These are phyloP conservation scores for Rhizomys pruinosus DNA, from an alignment of 2,113 vertebrate species.

Conservation along the genomic window DNA sequence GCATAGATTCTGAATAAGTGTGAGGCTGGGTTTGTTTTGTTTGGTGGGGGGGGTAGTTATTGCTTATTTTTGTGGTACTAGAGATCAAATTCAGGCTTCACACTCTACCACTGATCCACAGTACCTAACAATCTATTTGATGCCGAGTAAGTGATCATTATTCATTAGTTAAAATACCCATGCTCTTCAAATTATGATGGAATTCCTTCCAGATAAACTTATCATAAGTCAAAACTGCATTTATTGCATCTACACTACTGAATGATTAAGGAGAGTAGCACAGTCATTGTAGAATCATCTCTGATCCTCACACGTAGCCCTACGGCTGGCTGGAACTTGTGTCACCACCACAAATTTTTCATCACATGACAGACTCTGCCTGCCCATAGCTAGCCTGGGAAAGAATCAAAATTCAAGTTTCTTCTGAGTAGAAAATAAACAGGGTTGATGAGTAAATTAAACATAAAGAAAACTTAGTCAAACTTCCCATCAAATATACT, in stretches of 20 bases:
- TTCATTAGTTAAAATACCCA: not conserved
- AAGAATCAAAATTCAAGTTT: not conserved
- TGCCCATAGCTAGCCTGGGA: not conserved
- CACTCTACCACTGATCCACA: not conserved
- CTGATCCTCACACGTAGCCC: no score
- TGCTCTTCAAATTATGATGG: not conserved
- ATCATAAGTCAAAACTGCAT: not conserved
- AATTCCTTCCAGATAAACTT: not conserved
- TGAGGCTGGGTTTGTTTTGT: not conserved
- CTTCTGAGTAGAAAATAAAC: not conserved
- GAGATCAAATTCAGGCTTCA: no score
- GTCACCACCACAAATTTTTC: no score
- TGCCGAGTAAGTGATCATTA: not conserved
- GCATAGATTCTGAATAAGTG: not conserved
- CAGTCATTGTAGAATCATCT: no score
- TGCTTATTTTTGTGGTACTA: not conserved
- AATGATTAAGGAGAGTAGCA: no score
- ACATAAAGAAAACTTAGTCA: no score
- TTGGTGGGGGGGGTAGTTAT: not conserved
- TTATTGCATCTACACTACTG: not conserved
- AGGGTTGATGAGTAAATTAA: not conserved
- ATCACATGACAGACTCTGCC: not conserved
- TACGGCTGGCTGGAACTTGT: not conserved
- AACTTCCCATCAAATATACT: not conserved
- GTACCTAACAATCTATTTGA: not conserved